These are phyloP conservation scores for Diachrysia chrysitis DNA, from an alignment of 2,888 invertebrate genomes.

Conservation along the genomic window DNA sequence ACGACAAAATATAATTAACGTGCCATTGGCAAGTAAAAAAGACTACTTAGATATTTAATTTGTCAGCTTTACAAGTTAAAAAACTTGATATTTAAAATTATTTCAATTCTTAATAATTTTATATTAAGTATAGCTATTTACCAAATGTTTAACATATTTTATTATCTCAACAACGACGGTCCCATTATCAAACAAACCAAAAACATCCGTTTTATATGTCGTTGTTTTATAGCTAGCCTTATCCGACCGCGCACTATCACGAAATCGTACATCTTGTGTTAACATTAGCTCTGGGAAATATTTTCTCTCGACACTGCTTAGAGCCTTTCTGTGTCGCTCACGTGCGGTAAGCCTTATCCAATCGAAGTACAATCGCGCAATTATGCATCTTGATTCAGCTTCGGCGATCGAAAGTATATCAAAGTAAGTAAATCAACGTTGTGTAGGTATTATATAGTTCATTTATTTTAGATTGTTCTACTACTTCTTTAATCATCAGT, in stretches of 20 bases:
- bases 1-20: too few species aligned
- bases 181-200: too few species aligned
- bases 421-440: conserved; percentile 15
- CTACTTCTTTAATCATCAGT: too few species aligned
- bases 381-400: conserved; percentile 36
- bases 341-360: conserved; percentile 32
- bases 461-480: neutral
- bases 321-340: conserved; percentile 23
- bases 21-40: too few species aligned
- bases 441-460: neutral
- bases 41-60: too few species aligned
- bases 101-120: too few species aligned
- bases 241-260: conserved; percentile 28
- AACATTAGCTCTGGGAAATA: conserved; percentile 44
- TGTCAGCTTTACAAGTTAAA: too few species aligned
- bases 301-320: conserved; percentile 6
- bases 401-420: conserved; percentile 16
- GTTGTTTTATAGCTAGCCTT: conserved; percentile 9
- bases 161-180: neutral
- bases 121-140: too few species aligned
- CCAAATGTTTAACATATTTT: neutral
- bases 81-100: too few species aligned
- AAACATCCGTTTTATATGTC: too few species aligned
- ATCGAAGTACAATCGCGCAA: conserved; percentile 43
- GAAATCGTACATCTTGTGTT: conserved; percentile 41